These are phyloP conservation scores for Microtus californicus DNA, from an alignment of 2,797 vertebrate species.

Conservation along the genomic window DNA sequence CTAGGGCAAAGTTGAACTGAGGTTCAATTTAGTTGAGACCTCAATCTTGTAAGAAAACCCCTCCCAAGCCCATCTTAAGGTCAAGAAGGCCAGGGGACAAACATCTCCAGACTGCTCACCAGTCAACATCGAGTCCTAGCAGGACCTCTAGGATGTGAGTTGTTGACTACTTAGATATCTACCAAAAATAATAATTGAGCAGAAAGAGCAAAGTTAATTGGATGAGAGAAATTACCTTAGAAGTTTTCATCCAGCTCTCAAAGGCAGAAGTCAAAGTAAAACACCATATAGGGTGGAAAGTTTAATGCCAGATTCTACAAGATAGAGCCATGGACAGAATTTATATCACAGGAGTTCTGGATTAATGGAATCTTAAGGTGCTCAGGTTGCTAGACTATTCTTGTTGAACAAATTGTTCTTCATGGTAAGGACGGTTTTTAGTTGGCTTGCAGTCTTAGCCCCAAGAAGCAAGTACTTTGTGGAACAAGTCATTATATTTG, in stretches of 20 bases:
- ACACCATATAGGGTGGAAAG: background rate
- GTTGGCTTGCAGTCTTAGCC: constrained; percentile 11
- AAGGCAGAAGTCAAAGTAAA: background rate
- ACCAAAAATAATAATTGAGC: constrained; percentile 12
- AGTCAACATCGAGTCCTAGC: background rate
- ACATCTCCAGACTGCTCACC: background rate
- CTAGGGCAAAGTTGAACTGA: background rate
- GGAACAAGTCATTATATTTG: constrained; percentile 5
- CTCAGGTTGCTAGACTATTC: background rate
- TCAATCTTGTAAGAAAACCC: background rate
- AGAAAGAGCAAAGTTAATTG: constrained; percentile 16
- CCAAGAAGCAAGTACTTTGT: constrained; percentile 33
- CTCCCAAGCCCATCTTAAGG: background rate
- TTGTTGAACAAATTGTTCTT: background rate
- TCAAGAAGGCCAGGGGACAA: background rate
- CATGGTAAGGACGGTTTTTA: background rate
- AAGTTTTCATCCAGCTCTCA: background rate
- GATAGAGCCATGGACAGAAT: background rate
- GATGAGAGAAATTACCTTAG: background rate
- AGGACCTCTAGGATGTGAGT: background rate
- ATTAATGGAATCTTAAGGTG: background rate
- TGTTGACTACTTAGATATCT: background rate
- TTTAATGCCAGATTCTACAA: background rate
- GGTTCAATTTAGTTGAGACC: background rate
- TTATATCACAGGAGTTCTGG: background rate